These are phyloP conservation scores for Pterophyllum scalare DNA, from an alignment of 2,113 vertebrate species.

Conservation along the genomic window DNA sequence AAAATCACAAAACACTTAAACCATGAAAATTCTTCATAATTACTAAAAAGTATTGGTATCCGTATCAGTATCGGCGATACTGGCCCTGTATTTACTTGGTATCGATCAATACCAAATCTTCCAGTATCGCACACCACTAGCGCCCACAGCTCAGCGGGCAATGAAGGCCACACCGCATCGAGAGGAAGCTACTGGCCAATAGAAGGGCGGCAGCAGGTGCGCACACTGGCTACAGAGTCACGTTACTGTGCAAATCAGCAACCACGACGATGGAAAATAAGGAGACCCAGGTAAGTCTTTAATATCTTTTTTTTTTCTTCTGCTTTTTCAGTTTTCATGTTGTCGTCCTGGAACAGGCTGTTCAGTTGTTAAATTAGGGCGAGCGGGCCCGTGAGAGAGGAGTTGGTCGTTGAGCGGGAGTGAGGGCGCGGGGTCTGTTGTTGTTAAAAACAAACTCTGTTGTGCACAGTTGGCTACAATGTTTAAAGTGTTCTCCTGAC, in stretches of 20 bases:
- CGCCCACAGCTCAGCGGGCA: not conserved
- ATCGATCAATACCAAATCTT: no score
- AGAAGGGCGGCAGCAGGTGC: not conserved
- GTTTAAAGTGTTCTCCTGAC: not conserved
- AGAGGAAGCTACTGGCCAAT: not conserved
- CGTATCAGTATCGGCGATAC: no score
- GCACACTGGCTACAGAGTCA: not conserved
- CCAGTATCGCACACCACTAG: no score
- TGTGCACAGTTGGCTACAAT: not conserved
- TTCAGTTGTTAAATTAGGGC: not conserved
- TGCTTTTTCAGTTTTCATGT: not conserved
- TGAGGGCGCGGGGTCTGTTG: not conserved
- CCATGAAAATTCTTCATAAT: no score
- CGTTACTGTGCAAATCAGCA: not conserved
- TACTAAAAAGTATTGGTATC: no score
- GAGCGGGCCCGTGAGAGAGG: no score
- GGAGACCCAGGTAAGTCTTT: slow-evolving; percentile 33
- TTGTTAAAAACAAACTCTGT: not conserved
- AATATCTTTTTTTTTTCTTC: fast-evolving
- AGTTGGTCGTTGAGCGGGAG: no score
- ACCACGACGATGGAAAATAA: slow-evolving; percentile 5
- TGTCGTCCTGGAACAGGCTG: not conserved
- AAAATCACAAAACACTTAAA: no score
- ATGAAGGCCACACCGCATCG: not conserved
- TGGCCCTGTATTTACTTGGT: no score